Evolutionary conservation across 2,888 invertebrate species (phyloP), one percentile per base, ranked within the genome.

Genomic region (Cephus rjabovi): DNA sequence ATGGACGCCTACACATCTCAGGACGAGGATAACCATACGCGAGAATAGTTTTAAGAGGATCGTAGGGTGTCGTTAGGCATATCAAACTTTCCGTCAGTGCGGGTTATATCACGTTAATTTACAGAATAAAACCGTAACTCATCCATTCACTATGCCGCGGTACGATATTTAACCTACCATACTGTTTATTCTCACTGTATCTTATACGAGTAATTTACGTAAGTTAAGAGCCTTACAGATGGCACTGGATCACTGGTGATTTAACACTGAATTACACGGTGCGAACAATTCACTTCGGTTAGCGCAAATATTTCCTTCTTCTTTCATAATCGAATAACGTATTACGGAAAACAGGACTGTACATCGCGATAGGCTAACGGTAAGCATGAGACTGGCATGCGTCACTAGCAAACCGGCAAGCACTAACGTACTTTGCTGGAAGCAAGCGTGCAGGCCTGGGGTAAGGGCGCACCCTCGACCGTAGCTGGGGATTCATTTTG

Each of bases 371-470:
- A 56, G 56, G 56, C 56, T 56, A 56, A 56, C 56, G 56, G 56
- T 56, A 56, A 56, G 56, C 56, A 23, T 56, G 56, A 56, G 56
- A 56, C 56, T 56, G 56, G 56, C 56, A 56, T 56, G 56, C 56
- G 56, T 56, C 71, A 34, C 34, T 71, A 71, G 71, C 71, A 71
- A 81, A 79, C 83, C 83, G 84, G 82, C 84, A 81, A 83, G 84
- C 81, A 86, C 86, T 86, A 87, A 87, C 87, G 85, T 82, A 82
- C 80, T 79, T 84, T 83, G 81, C 81, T 83, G 78, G 81, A 86
- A 86, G 79, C 78, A 78, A 70, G 75, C 75, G 82, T 80, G 80
- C 81, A 84, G 79, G 80, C 80, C 83, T 69, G 81, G 80, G 75
- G 79, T 73, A 73, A 68, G 30, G 69, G 82, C 80, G 79, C 81